Evolutionary conservation across 2,113 vertebrate genomes (phyloP).

Genomic region (Speoplatyrhinus poulsoni): DNA sequence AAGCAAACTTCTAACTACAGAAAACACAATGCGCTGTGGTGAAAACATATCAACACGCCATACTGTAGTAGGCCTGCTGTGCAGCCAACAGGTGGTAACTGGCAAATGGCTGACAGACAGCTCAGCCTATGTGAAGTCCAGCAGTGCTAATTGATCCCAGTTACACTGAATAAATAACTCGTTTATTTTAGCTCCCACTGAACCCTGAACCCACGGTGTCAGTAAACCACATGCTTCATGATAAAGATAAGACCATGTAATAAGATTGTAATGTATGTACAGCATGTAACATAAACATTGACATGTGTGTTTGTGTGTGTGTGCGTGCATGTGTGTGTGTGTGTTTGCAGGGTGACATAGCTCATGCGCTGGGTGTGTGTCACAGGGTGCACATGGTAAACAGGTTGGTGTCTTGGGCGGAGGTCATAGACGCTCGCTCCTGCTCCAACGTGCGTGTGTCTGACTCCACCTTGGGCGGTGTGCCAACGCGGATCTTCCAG

Average conservation of each 20-base stretch:
- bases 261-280: not conserved
- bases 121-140: no score
- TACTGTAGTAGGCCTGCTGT: no score
- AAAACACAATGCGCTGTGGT: no score
- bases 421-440: slow-evolving; percentile 78
- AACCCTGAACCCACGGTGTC: no score
- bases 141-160: no score
- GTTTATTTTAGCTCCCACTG: no score
- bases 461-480: slow-evolving; percentile 82
- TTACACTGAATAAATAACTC: no score
- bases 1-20: no score
- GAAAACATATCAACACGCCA: no score
- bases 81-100: no score
- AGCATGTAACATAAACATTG: not conserved
- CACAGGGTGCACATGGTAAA: slow-evolving; percentile 84
- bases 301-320: not conserved
- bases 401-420: slow-evolving; percentile 79
- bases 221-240: no score
- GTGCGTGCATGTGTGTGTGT: slow-evolving; percentile 6
- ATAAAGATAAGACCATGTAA: not conserved
- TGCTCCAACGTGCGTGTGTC: slow-evolving; percentile 77
- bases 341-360: slow-evolving; percentile 80
- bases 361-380: slow-evolving; percentile 83
- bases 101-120: no score
- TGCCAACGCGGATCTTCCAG: slow-evolving; percentile 86